These are phyloP conservation scores for Rhagoletis pomonella DNA, from an alignment of 1,140 invertebrate species.

Conservation along the genomic window DNA sequence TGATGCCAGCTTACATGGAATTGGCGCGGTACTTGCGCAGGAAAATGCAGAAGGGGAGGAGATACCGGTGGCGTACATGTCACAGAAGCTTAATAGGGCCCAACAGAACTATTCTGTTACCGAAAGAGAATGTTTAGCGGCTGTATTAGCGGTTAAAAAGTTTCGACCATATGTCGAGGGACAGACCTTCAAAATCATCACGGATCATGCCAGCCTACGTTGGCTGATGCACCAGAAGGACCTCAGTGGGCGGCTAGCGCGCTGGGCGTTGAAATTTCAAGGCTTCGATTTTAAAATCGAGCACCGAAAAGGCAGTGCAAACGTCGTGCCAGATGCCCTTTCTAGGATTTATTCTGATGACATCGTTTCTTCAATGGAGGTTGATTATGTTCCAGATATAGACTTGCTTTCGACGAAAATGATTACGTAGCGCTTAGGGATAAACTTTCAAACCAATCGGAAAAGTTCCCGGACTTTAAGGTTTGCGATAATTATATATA, in stretches of 20 bases:
- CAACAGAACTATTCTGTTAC: too few relatives aligned
- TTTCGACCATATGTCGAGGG: conserved; percentile 71
- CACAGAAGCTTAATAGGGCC: too few relatives aligned
- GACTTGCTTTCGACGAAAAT: background rate
- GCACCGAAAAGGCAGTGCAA: background rate
- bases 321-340: conserved; percentile 30
- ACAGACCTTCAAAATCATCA: conserved; percentile 31
- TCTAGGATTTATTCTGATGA: background rate
- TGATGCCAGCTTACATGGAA: too few relatives aligned
- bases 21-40: too few relatives aligned
- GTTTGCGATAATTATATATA: background rate
- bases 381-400: background rate
- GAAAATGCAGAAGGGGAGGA: too few relatives aligned
- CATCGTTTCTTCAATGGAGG: background rate
- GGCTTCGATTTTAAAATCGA: conserved; percentile 31
- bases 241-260: too few relatives aligned
- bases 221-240: too few relatives aligned
- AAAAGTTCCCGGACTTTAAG: conserved; percentile 44
- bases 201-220: too few relatives aligned
- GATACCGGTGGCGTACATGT: too few relatives aligned
- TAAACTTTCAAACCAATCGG: background rate
- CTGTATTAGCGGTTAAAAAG: too few relatives aligned
- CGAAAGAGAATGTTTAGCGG: too few relatives aligned
- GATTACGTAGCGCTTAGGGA: background rate
- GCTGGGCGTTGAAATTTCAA: conserved; percentile 22